Evolutionary conservation across 2,888 invertebrate species (phyloP), one percentile per base, ranked within the genome.

Genomic region (Zhuqinia jingwanae): DNA sequence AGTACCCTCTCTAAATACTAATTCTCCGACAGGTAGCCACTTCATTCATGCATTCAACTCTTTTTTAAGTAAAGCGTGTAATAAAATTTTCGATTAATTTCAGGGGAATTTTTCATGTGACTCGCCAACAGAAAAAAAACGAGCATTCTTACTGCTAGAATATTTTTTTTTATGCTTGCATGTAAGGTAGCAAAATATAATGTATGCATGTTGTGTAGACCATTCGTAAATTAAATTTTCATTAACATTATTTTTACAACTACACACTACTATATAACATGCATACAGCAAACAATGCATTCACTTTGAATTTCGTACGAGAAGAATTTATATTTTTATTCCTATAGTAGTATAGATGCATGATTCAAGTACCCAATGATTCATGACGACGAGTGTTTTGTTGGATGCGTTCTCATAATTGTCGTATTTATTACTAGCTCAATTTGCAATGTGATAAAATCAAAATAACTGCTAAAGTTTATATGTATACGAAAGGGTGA

Each of bases 1-100:
- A 1, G n/a, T 60, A 56, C 15, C 30, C 20, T 56, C 47, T 22
- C 36, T 36, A 2, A 30, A 50, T 15, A 27, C 15, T 17, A n/a
- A 73, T 73, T 3, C 27, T 50, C 50, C 73, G 45, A 70, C 73
- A 25, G 47, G 10, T 13, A 17, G 65, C 11, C 50, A 45, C 17
- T 76, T 27, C 17, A 76, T 17, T 76, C 17, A n/a, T 68, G 13
- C 20, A 42, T 15, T 6, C n/a, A 20, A 42, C 27, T 73, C 56
- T 22, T 58, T 42, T 30, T 36, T 56, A 73, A 70, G 17, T 42
- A 42, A n/a, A 63, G 85, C 60, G 56, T 83, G 83, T 60, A 85
- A 47, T 78, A 77, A 78, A 85, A 79, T 50, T 75, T 79, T 80
- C 79, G 56, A 79, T 75, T 79, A 80, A 80, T 85, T 85, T 79